These are phyloP conservation scores for Anthopleura sola DNA, from an alignment of 64 coral and sea anemone species.

Conservation along the genomic window DNA sequence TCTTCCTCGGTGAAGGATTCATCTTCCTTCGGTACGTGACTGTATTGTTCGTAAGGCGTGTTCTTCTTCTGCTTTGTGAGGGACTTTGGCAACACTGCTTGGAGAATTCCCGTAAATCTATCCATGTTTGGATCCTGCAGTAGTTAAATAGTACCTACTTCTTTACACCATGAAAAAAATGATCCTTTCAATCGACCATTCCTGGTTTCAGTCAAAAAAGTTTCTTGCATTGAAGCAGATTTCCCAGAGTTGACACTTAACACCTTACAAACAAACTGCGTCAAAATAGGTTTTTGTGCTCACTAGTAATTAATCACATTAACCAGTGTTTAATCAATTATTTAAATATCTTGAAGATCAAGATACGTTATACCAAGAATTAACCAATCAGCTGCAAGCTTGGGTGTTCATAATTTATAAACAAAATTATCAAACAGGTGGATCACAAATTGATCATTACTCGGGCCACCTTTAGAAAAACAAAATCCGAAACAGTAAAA, in stretches of 20 bases:
- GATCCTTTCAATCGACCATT: not conserved
- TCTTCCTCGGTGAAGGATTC: constrained; percentile 4
- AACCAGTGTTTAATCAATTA: not conserved
- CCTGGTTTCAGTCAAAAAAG: not conserved
- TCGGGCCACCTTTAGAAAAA: not conserved
- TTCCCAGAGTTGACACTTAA: not conserved
- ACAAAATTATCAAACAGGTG: too few relatives aligned
- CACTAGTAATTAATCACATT: not conserved
- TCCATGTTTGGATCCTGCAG: not conserved
- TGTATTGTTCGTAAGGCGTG: not conserved
- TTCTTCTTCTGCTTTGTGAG: not conserved
- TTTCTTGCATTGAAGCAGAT: not conserved
- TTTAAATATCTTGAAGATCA: not conserved
- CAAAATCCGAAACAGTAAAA: not conserved
- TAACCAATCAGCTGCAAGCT: not conserved
- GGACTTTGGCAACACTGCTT: not conserved
- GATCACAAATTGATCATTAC: not conserved
- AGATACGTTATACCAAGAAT: not conserved
- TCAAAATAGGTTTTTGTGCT: not conserved
- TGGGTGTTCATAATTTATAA: too few relatives aligned
- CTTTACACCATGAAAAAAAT: too few relatives aligned
- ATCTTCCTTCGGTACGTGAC: not conserved
- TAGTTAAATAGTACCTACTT: not conserved
- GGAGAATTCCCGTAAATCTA: not conserved
- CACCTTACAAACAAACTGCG: not conserved